Evolutionary conservation across 2,797 vertebrate genomes (phyloP), one percentile per base, ranked within the genome.

Genomic region (Orientallactaga sibirica): DNA sequence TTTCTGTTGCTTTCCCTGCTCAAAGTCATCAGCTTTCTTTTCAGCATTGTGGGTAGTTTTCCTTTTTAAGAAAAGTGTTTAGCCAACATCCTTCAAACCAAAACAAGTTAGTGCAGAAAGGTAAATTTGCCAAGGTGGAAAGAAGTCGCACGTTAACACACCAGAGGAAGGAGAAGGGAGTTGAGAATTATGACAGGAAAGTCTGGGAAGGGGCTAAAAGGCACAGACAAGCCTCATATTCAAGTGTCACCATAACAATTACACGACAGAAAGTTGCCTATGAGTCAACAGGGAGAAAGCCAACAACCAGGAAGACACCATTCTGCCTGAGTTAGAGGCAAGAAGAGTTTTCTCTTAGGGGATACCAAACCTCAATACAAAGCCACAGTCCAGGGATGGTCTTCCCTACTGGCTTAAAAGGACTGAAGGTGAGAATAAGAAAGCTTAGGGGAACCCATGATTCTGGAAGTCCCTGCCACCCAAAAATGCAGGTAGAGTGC

Each of bases 11-110:
- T 87, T 80, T 68, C 4, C n/a, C 52, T 84, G 29, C 7, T 7
- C 64, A 92, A 77, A 66, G 18, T 85, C 84, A 68, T 64, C 7
- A 82, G 52, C 37, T 84, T 68, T 48, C 52, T 7, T 88, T 86
- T 87, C 55, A 43, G 33, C 48, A 37, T 12, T 14, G 76, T 48
- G 2, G 15, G 41, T 61, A 2, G 48, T 58, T 58, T 58, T 58
- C 55, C 12, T 58, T 58, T 58, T 58, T 58, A 58, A 58, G 55
- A 58, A 58, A 58, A 58, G 16, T 58, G 16, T 58, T 58, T 11
- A 58, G 55, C 12, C 14, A 58, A 16, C 11, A 16, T 58, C 55
- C 55, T 58, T 58, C 55, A 80, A 64, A 85, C 41, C 11, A 68
- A 78, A 24, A 43, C 55, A 78, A 61, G 48, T n/a, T 41, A 78